Conservation (phyloP, 2,113 vertebrate genomes). For the Grantiella picta region DNA sequence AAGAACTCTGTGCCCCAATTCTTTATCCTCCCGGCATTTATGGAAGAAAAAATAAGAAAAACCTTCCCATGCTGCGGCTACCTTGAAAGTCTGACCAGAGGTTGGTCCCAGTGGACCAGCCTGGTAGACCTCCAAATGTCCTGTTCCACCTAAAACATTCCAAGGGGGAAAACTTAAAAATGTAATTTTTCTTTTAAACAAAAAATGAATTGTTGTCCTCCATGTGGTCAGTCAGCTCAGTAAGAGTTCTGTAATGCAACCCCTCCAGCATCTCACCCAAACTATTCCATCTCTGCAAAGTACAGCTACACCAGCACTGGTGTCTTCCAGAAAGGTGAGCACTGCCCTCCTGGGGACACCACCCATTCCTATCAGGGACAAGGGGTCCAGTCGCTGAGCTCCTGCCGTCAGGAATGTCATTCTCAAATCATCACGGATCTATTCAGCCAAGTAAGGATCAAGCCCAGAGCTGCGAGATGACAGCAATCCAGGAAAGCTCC, state of each 20-base stretch:
- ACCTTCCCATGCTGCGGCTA: neutral
- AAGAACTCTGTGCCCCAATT: neutral
- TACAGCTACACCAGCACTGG: neutral
- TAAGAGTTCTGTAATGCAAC: neutral
- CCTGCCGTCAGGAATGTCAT: neutral
- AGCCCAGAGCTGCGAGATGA: fast-evolving
- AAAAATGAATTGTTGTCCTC: neutral
- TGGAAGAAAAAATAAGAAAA: neutral
- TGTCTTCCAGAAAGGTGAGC: neutral
- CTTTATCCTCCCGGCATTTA: neutral
- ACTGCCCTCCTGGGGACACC: neutral
- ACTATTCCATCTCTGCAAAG: neutral
- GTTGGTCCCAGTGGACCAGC: neutral
- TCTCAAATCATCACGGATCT: fast-evolving
- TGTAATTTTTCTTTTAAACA: neutral
- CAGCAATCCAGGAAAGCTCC: neutral
- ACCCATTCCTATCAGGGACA: neutral
- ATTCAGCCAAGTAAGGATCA: neutral
- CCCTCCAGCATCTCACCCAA: neutral
- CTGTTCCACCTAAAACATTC: neutral
- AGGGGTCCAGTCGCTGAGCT: neutral
- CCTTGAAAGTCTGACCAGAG: neutral
- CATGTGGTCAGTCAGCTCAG: neutral
- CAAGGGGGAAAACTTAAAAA: neutral
- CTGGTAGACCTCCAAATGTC: neutral